Conservation (phyloP, 1,140 invertebrate species). For the Stegodyphus mimosarum region DNA sequence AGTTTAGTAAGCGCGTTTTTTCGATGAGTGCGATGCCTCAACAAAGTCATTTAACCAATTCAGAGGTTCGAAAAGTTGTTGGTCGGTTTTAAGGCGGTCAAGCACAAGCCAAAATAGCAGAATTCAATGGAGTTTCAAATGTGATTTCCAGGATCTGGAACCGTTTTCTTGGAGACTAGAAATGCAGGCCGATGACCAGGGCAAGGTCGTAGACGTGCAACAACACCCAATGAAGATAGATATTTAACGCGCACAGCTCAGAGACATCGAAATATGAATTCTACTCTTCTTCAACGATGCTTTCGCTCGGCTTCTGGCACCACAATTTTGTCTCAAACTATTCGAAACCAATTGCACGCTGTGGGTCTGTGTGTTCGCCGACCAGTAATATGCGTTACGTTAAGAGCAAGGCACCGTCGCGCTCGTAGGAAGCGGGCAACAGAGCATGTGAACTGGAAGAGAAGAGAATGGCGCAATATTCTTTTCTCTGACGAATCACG, state of each 20-base stretch:
- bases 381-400: not conserved
- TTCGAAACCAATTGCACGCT: not conserved
- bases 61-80: not conserved
- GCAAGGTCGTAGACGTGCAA: not conserved
- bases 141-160: conserved; percentile 6
- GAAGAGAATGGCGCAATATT: not conserved
- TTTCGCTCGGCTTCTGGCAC: not conserved
- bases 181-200: not conserved
- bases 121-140: not conserved
- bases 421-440: not conserved
- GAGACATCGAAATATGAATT: not conserved
- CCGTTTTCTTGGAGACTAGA: not conserved
- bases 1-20: not conserved
- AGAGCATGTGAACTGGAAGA: conserved; percentile 9
- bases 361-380: not conserved
- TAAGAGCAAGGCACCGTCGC: not conserved
- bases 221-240: not conserved
- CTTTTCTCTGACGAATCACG: not conserved
- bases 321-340: not conserved
- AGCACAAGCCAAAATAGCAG: not conserved
- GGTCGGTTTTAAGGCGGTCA: not conserved
- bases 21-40: conserved; percentile 3
- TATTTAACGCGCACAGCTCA: not conserved
- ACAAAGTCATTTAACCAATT: conserved; percentile 1
- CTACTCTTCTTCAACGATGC: not conserved